These are phyloP conservation scores for Pavo muticus DNA, from an alignment of 2,113 vertebrate genomes.

Conservation along the genomic window DNA sequence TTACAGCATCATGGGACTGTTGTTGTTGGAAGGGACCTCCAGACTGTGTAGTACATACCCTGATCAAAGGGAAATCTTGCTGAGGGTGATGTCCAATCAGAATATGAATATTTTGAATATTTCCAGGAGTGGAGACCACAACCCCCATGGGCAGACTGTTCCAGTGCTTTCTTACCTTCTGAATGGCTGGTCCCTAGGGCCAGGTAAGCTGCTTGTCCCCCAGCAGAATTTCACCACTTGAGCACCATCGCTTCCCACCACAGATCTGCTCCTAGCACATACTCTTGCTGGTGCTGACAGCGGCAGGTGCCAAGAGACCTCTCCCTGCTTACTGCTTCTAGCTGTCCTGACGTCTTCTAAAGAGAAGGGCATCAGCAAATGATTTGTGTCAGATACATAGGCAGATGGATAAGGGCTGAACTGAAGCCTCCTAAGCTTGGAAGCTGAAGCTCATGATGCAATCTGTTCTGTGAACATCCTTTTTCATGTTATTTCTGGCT, in stretches of 20 bases:
- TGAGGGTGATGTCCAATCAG: fast-evolving
- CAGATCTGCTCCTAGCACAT: fast-evolving
- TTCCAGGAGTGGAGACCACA: neutral
- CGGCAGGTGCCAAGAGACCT: neutral
- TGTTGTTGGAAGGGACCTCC: neutral
- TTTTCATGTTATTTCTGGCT: slow-evolving; percentile 50
- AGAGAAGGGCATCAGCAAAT: neutral
- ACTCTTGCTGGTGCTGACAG: neutral
- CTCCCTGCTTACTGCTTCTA: neutral
- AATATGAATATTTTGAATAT: neutral
- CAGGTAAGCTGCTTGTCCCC: neutral
- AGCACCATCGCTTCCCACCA: fast-evolving
- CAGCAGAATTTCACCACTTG: neutral
- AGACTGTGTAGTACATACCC: neutral
- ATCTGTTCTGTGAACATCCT: slow-evolving; percentile 47
- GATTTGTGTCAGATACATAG: neutral
- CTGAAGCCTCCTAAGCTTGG: neutral
- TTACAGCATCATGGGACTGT: neutral
- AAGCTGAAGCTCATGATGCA: slow-evolving; percentile 9
- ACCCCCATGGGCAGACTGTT: fast-evolving
- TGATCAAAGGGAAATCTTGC: neutral
- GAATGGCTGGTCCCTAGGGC: fast-evolving
- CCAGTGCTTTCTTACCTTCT: neutral
- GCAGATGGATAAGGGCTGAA: neutral
- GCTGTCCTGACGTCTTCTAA: neutral